These are phyloP conservation scores for Calliopum simillimum DNA, from an alignment of 2,888 invertebrate species.

Conservation along the genomic window DNA sequence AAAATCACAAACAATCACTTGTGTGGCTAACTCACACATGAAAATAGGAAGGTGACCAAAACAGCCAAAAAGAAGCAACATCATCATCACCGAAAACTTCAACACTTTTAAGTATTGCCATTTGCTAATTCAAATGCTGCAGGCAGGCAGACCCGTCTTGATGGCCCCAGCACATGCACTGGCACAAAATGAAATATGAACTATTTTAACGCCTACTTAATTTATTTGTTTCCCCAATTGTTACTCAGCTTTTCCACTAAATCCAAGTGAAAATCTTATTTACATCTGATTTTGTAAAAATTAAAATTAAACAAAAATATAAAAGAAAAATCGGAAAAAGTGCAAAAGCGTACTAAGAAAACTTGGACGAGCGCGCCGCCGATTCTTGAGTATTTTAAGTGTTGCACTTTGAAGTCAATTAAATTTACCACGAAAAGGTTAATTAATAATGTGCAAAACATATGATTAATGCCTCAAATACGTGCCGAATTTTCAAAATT, in stretches of 20 bases:
- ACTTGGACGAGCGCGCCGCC: too few species aligned
- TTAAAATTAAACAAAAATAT: too few species aligned
- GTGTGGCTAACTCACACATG: neutral
- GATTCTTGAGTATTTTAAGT: neutral
- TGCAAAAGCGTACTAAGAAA: too few species aligned
- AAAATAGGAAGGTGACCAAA: neutral
- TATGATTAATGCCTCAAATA: conserved; percentile 23
- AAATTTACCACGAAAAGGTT: conserved; percentile 19
- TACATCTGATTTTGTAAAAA: neutral
- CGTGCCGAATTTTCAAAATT: conserved; percentile 24
- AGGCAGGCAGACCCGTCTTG: conserved; percentile 16
- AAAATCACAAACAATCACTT: neutral
- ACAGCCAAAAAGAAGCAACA: neutral
- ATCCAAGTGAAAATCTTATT: too few species aligned
- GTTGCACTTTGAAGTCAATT: conserved; percentile 39
- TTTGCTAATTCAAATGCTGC: neutral
- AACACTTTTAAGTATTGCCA: conserved; percentile 27
- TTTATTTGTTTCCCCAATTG: conserved; percentile 57
- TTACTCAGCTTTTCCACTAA: conserved; percentile 35
- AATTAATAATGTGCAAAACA: conserved; percentile 19
- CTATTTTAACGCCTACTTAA: conserved; percentile 66
- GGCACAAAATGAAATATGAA: conserved; percentile 61
- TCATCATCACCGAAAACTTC: neutral
- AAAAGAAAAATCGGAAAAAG: too few species aligned
- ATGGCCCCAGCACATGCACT: conserved; percentile 14